Conservation (phyloP, 2,888 invertebrate genomes). For the Corbicula japonica region DNA sequence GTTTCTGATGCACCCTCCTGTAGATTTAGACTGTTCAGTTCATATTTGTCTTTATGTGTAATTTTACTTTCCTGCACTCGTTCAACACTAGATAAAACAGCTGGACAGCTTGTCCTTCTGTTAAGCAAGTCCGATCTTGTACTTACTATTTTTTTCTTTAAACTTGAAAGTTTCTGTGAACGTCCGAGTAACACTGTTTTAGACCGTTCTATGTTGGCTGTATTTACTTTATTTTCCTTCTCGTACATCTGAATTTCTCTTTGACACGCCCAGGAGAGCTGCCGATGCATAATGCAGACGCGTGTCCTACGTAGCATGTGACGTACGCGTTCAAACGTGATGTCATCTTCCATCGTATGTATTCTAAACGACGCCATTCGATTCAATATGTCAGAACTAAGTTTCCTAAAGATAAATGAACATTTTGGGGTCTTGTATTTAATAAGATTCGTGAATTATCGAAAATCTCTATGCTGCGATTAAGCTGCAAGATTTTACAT, state of each 20-base stretch:
- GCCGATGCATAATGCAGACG: conserved; percentile 71
- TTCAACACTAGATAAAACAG: conserved; percentile 15
- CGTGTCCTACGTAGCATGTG: conserved; percentile 68
- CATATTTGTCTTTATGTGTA: too few species aligned
- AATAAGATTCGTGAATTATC: too few species aligned
- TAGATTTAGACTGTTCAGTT: too few species aligned
- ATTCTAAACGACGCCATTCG: conserved; percentile 51
- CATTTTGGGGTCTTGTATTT: too few species aligned
- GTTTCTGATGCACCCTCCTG: too few species aligned
- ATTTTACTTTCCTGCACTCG: too few species aligned
- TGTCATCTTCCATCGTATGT: conserved; percentile 72
- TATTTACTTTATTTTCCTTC: conserved; percentile 65
- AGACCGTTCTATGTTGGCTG: conserved; percentile 64
- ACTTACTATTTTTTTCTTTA: conserved; percentile 22
- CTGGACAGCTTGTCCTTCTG: conserved; percentile 42
- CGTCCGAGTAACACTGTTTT: conserved; percentile 66
- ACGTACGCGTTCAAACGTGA: conserved; percentile 72
- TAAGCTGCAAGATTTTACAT: too few species aligned
- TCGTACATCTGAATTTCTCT: conserved; percentile 71
- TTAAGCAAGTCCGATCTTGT: conserved; percentile 8
- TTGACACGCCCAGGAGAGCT: conserved; percentile 72
- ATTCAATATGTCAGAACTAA: too few species aligned
- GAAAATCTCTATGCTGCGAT: too few species aligned
- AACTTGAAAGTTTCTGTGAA: conserved; percentile 59
- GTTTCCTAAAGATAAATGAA: too few species aligned